Conservation (phyloP, 2,888 invertebrate genomes). For the Tiphia femorata region DNA sequence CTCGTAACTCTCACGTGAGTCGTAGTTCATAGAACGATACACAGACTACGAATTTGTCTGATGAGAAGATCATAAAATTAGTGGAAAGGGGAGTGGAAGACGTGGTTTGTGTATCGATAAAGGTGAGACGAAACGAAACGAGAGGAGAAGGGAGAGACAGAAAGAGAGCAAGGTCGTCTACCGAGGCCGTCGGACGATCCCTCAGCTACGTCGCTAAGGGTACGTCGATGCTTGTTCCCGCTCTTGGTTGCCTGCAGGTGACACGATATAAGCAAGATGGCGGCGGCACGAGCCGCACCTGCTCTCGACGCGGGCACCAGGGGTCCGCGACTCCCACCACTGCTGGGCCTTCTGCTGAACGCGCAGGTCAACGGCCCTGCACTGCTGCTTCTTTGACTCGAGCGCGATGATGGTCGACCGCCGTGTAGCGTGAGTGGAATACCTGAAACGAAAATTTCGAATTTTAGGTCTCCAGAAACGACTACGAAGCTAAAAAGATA, state of each 20-base stretch:
- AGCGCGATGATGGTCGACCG: conserved; percentile 73
- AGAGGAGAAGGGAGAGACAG: conserved; percentile 32
- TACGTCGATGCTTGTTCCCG: conserved; percentile 65
- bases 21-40: too few relatives aligned
- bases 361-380: conserved; percentile 69
- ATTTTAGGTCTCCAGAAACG: too few relatives aligned
- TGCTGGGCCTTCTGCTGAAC: conserved; percentile 71
- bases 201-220: conserved; percentile 68
- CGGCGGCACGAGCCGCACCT: conserved; percentile 94
- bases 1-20: background rate
- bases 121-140: background rate
- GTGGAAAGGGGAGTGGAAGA: too few relatives aligned
- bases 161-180: conserved; percentile 60
- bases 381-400: conserved; percentile 73
- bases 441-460: too few relatives aligned
- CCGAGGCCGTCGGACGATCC: conserved; percentile 68
- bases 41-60: too few relatives aligned
- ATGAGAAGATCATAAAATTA: too few relatives aligned
- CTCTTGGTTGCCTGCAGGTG: conserved; percentile 73
- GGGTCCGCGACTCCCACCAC: conserved; percentile 77
- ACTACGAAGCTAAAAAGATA: too few relatives aligned
- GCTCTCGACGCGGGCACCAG: conserved; percentile 86
- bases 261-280: conserved; percentile 95
- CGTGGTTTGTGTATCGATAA: too few relatives aligned
- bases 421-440: conserved; percentile 75